Evolutionary conservation across 2,888 invertebrate species (phyloP).

Genomic region (Pseudococcus jackbeardsleyi): DNA sequence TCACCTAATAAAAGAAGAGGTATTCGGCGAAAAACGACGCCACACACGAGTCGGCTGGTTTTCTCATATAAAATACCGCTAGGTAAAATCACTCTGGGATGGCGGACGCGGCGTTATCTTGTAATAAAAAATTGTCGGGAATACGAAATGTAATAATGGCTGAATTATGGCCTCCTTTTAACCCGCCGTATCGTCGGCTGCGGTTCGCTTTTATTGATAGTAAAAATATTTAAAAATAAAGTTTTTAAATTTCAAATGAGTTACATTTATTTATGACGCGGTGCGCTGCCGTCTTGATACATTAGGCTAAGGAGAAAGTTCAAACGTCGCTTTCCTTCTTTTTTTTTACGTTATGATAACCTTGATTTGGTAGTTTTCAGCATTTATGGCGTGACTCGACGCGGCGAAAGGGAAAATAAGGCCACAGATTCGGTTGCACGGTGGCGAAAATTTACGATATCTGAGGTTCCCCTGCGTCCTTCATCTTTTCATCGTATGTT

Average conservation of each 20-base stretch:
- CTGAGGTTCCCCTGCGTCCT: not conserved
- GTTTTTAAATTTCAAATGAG: conserved; percentile 55
- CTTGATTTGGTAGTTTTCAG: conserved; percentile 50
- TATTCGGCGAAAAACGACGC: not conserved
- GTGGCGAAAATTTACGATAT: conserved; percentile 47
- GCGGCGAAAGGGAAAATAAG: not conserved
- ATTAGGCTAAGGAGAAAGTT: conserved; percentile 40
- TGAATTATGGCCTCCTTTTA: conserved; percentile 48
- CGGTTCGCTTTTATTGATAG: conserved; percentile 40
- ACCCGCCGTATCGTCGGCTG: conserved; percentile 6
- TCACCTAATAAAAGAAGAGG: conserved; percentile 31
- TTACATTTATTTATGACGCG: conserved; percentile 48
- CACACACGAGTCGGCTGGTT: not conserved
- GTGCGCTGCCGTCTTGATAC: conserved; percentile 35
- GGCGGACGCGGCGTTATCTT: conserved; percentile 25
- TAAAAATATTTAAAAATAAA: conserved; percentile 52
- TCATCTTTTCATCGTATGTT: conserved; percentile 26
- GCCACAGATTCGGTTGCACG: conserved; percentile 20
- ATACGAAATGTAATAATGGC: conserved; percentile 38
- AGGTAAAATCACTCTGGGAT: conserved; percentile 19
- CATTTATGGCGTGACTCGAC: conserved; percentile 46
- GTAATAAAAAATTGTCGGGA: conserved; percentile 53
- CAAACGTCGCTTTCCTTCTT: conserved; percentile 11
- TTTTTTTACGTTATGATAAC: conserved; percentile 43
- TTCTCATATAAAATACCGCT: not conserved